Percentiles rank a stretch among this genome's conserved stretches.
phyloP scores from a whole-genome alignment of 2,113 vertebrate genomes.

The Bos taurus region DNA sequence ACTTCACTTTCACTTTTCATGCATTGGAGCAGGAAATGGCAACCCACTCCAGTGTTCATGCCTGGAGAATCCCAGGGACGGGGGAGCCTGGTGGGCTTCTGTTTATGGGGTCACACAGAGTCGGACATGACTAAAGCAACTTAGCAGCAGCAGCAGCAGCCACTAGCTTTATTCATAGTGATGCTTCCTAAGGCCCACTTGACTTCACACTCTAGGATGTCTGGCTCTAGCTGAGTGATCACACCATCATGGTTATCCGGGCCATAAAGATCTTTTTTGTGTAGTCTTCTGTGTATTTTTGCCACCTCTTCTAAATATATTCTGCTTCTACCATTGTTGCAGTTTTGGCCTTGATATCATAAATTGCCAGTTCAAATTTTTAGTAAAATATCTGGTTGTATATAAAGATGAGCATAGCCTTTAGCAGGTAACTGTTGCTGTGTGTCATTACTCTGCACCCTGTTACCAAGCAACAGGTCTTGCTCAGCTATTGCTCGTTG shows the following conservation, averaged over 20 bases:
- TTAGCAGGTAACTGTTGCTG: not conserved
- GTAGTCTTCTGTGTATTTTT: not conserved
- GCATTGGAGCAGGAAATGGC: no score
- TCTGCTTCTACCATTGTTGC: not conserved
- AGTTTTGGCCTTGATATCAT: not conserved
- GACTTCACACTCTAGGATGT: not conserved
- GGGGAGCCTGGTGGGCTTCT: no score
- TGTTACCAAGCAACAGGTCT: not conserved
- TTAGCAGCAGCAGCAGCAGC: no score
- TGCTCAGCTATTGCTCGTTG: not conserved
- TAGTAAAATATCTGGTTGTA: not conserved
- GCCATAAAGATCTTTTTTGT: not conserved
- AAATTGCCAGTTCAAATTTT: not conserved
- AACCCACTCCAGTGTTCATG: no score
- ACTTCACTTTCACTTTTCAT: no score
- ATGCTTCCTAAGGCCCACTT: not conserved
- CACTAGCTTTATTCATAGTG: not conserved
- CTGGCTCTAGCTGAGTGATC: not conserved
- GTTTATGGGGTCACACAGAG: no score
- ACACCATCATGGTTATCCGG: not conserved
- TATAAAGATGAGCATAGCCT: not conserved
- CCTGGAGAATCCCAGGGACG: no score
- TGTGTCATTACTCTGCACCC: not conserved
- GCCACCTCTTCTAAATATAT: not conserved
- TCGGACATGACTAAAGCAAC: no score